phyloP scores from a whole-genome alignment of 2,797 vertebrate genomes.

The Masticophis lateralis region DNA sequence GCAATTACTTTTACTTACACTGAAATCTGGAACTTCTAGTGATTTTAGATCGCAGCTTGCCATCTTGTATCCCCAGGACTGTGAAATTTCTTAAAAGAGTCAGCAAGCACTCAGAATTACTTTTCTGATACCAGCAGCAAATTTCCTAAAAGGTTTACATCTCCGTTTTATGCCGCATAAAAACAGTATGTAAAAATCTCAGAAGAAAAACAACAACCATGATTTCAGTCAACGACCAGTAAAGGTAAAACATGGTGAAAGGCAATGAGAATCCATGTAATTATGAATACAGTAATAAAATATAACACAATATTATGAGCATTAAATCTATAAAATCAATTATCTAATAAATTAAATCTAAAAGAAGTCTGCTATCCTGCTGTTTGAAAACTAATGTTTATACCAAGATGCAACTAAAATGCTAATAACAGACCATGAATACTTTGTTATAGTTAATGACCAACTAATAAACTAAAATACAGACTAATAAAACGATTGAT shows the following conservation, averaged over 20 bases:
- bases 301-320: not conserved
- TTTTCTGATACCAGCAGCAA: not conserved
- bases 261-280: not conserved
- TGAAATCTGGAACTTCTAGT: not conserved
- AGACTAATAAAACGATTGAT: not conserved
- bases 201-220: not conserved
- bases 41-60: slow-evolving; percentile 18
- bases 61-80: not conserved
- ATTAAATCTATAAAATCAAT: not conserved
- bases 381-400: not conserved
- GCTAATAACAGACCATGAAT: not conserved
- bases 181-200: not conserved
- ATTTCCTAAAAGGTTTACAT: not conserved
- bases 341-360: not conserved
- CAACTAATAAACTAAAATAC: not conserved
- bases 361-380: not conserved
- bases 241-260: not conserved
- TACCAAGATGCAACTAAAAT: not conserved
- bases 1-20: not conserved
- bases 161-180: not conserved
- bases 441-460: not conserved
- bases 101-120: slow-evolving; percentile 16
- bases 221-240: not conserved
- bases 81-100: not conserved
- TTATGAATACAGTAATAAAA: not conserved